Conservation (phyloP, 2,113 vertebrate genomes). For the Lampris megalopsis region DNA sequence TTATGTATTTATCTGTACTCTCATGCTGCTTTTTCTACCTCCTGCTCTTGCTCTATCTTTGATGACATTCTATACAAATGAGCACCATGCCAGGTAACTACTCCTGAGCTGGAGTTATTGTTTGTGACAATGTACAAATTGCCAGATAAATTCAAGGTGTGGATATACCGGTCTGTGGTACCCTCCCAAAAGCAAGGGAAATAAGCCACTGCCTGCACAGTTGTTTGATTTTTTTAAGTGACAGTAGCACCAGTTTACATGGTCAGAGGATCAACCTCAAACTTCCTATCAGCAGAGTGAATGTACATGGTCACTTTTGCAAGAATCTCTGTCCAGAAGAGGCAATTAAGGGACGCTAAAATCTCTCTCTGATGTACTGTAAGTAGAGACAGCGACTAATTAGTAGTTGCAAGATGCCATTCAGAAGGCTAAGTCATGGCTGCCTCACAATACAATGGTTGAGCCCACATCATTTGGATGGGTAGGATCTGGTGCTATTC, state of each 20-base stretch:
- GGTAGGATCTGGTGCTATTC: slow-evolving; percentile 18
- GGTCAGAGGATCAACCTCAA: slow-evolving; percentile 42
- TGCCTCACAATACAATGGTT: slow-evolving; percentile 27
- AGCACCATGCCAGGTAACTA: no score
- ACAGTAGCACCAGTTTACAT: slow-evolving; percentile 17
- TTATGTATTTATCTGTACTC: background rate
- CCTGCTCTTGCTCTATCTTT: no score
- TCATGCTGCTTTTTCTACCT: background rate
- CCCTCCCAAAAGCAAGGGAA: slow-evolving; percentile 23
- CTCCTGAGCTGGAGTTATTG: background rate
- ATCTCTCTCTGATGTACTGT: slow-evolving; percentile 18
- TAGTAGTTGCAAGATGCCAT: no score
- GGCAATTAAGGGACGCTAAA: slow-evolving; percentile 36
- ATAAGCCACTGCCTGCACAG: slow-evolving; percentile 29
- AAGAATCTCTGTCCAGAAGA: background rate
- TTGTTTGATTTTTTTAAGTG: slow-evolving; percentile 36
- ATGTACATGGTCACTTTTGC: no score
- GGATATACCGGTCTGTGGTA: slow-evolving; percentile 16
- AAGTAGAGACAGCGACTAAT: no score
- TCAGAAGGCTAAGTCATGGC: background rate
- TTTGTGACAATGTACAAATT: background rate
- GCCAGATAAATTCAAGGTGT: background rate
- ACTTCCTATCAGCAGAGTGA: slow-evolving; percentile 18
- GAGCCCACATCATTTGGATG: slow-evolving; percentile 18
- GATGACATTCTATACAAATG: no score